Percentiles rank a stretch among this genome's conserved stretches.
Evolutionary conservation across 1,140 invertebrate genomes (phyloP).

Genomic region (Tetragnatha versicolor): DNA sequence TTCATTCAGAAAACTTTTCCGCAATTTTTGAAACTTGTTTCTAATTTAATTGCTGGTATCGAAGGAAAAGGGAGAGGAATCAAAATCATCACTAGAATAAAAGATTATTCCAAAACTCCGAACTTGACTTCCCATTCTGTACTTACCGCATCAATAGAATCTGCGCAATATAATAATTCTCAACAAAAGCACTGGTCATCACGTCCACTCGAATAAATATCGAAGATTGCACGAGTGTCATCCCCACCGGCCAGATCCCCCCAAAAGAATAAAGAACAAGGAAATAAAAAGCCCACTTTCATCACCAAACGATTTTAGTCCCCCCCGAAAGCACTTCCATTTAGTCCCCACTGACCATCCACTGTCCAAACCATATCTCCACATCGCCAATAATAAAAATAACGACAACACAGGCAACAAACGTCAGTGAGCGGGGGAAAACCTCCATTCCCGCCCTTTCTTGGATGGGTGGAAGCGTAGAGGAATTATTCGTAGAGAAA

Average conservation of each 20-base stretch:
- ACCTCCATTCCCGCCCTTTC: background rate
- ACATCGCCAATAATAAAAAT: slow-evolving; percentile 5
- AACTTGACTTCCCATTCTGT: background rate
- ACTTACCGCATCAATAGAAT: background rate
- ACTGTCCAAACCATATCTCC: too few relatives aligned
- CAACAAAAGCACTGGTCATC: background rate
- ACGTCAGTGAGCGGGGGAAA: background rate
- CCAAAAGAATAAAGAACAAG: background rate
- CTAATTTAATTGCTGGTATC: too few relatives aligned
- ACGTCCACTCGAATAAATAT: background rate
- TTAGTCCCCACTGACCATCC: slow-evolving; percentile 22
- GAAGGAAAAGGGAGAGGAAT: too few relatives aligned
- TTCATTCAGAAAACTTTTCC: too few relatives aligned
- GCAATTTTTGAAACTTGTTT: too few relatives aligned
- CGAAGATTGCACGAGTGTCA: background rate
- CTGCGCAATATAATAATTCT: background rate
- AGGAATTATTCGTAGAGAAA: too few relatives aligned
- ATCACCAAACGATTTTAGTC: background rate
- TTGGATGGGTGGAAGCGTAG: background rate
- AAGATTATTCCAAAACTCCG: background rate
- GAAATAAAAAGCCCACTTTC: slow-evolving; percentile 2
- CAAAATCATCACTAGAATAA: background rate
- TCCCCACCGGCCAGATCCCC: background rate
- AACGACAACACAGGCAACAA: background rate
- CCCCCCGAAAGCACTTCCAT: slow-evolving; percentile 1